These are phyloP conservation scores for Sebastes alutus DNA, from an alignment of 2,797 vertebrate genomes.

Conservation along the genomic window DNA sequence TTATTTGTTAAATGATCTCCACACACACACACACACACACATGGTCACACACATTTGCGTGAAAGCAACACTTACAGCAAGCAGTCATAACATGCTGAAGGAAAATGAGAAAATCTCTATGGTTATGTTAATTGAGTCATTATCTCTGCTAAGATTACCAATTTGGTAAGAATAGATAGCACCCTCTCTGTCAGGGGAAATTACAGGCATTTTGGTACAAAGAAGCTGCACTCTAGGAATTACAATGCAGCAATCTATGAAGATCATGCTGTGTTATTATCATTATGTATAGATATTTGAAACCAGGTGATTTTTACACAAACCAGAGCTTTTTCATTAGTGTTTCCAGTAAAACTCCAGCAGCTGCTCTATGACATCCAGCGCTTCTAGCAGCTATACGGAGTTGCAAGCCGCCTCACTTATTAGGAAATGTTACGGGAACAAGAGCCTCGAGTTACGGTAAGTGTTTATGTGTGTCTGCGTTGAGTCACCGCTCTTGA, in stretches of 20 bases:
- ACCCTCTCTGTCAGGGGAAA: constrained; percentile 24
- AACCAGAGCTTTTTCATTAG: constrained; percentile 7
- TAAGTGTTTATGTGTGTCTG: constrained; percentile 63
- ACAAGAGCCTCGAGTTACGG: constrained; percentile 61
- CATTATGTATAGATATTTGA: constrained; percentile 4
- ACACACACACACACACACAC: not conserved
- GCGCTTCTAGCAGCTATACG: constrained; percentile 17
- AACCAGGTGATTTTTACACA: constrained; percentile 34
- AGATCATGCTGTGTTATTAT: not conserved
- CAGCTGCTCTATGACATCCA: constrained; percentile 20
- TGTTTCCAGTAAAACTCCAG: constrained; percentile 42
- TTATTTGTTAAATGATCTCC: constrained; percentile 47
- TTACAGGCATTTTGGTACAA: constrained; percentile 27
- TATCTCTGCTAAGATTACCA: constrained; percentile 41
- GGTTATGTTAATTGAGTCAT: constrained; percentile 47
- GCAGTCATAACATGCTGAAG: constrained; percentile 35
- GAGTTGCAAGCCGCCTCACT: constrained; percentile 23
- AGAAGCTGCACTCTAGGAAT: not conserved
- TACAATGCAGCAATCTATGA: not conserved
- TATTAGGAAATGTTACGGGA: constrained; percentile 61
- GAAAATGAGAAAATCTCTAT: constrained; percentile 40
- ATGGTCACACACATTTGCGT: constrained; percentile 4
- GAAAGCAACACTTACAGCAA: constrained; percentile 22
- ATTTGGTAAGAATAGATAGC: constrained; percentile 42
- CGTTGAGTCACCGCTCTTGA: constrained; percentile 60